Evolutionary conservation across 1,140 invertebrate species (phyloP).

Genomic region (Cyrtorhinus lividipennis): DNA sequence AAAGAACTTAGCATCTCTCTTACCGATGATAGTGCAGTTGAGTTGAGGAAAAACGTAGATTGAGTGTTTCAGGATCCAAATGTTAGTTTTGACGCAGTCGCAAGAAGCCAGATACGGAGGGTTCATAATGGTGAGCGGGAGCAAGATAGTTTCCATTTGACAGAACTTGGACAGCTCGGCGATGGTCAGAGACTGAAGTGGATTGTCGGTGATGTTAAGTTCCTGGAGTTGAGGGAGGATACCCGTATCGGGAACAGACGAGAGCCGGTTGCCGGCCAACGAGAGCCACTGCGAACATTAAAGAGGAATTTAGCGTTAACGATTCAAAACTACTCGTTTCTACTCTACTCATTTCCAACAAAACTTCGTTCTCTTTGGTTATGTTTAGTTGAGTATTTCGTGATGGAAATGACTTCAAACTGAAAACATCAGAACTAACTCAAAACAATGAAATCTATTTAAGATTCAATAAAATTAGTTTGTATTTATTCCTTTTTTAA

Average conservation of each 20-base stretch:
- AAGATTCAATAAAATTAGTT: too few relatives aligned
- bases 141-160: slow-evolving; percentile 15
- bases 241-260: slow-evolving; percentile 20
- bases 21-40: slow-evolving; percentile 19
- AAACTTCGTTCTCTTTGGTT: too few relatives aligned
- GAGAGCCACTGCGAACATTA: slow-evolving; percentile 6
- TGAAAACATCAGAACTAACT: too few relatives aligned
- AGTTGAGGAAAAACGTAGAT: slow-evolving; percentile 15
- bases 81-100: slow-evolving; percentile 14
- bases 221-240: slow-evolving; percentile 20
- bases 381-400: too few relatives aligned
- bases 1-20: too few relatives aligned
- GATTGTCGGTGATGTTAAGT: slow-evolving; percentile 21
- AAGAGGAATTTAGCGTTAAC: not conserved
- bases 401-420: too few relatives aligned
- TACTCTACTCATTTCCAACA: too few relatives aligned
- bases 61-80: slow-evolving; percentile 16
- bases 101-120: slow-evolving; percentile 6
- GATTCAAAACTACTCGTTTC: too few relatives aligned
- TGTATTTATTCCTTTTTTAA: too few relatives aligned
- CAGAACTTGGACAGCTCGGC: slow-evolving; percentile 21
- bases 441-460: too few relatives aligned
- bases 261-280: slow-evolving; percentile 14
- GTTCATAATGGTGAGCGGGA: slow-evolving; percentile 13
- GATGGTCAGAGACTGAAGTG: slow-evolving; percentile 15